Base-by-base conservation (phyloP, 2,888 invertebrate species). In the Melipona bicolor region DNA sequence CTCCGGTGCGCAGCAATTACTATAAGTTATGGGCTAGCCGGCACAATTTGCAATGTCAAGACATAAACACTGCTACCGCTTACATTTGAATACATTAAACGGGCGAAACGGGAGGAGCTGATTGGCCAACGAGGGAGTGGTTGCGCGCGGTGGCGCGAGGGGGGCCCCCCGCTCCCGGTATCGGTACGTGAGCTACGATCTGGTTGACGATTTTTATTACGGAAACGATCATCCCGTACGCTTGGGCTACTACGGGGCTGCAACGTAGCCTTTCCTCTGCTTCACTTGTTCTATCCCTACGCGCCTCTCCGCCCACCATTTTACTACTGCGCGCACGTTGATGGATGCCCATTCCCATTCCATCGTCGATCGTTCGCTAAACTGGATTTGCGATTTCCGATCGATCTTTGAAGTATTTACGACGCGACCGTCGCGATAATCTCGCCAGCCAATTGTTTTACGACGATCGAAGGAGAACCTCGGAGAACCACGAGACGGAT, bases 1-100 rank as follows among this genome's bases (percentile, higher is more conserved):
- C 93, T 93, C 91, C 90, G 91, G 93, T 91, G 93, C 93, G 92
- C 92, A 92, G 94, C 94, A 94, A 94, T 94, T 94, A 94, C 94
- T 94, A 93, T 94, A 94, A 94, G 94, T 94, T 94, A 94, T 94
- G 92, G 94, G 91, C 92, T 90, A 93, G 94, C 94, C 93, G 93
- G 89, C 92, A 94, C 94, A 94, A 94, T 94, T 94, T 94, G 94
- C 94, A 94, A 94, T 94, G 94, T 94, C 94, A 94, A 94, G 94
- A 94, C 94, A 94, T 94, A 94, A 94, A 94, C 94, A 94, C 94
- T 93, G 94, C 94, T 94, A 94, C 94, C 92, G 94, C 94, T 94
- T 94, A 94, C 93, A 94, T 94, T 94, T 94, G 94, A 94, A 94
- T 94, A 94, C 91, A 94, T 94, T 94, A 94, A 93, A 91, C 78